Evolutionary conservation across 1,140 invertebrate species (phyloP).

Genomic region (Drosophila mojavensis): DNA sequence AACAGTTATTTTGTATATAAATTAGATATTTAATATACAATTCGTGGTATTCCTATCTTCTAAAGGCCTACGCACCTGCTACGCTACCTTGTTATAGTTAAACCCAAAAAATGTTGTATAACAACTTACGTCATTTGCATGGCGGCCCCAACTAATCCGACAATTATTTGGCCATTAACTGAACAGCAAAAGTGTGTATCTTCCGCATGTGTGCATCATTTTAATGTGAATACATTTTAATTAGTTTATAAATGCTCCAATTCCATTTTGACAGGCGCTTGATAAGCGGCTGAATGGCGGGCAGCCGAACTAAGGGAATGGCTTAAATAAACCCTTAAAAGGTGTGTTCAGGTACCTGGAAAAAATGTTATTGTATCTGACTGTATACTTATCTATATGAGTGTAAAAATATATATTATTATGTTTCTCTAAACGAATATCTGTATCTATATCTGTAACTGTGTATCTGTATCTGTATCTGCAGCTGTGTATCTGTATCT

Average conservation of each 20-base stretch:
- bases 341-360: background rate
- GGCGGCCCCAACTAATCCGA: background rate
- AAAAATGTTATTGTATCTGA: background rate
- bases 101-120: background rate
- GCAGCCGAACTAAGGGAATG: background rate
- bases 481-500: too few relatives aligned
- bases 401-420: too few relatives aligned
- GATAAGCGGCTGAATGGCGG: background rate
- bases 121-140: background rate
- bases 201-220: conserved; percentile 13
- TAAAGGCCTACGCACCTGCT: too few relatives aligned
- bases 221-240: conserved; percentile 23
- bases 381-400: too few relatives aligned
- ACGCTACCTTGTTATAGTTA: background rate
- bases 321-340: too few relatives aligned
- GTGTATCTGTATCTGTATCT: too few relatives aligned
- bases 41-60: too few relatives aligned
- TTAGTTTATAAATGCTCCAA: conserved; percentile 15
- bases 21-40: too few relatives aligned
- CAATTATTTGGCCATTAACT: conserved; percentile 31
- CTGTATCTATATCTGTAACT: too few relatives aligned
- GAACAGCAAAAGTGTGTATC: conserved; percentile 10
- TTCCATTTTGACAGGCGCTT: background rate
- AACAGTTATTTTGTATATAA: too few relatives aligned
- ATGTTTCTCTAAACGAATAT: too few relatives aligned